Percentiles rank a stretch among this genome's conserved stretches.
Evolutionary conservation across 2,888 invertebrate genomes (phyloP).

Genomic region (Drosophila algonquin): DNA sequence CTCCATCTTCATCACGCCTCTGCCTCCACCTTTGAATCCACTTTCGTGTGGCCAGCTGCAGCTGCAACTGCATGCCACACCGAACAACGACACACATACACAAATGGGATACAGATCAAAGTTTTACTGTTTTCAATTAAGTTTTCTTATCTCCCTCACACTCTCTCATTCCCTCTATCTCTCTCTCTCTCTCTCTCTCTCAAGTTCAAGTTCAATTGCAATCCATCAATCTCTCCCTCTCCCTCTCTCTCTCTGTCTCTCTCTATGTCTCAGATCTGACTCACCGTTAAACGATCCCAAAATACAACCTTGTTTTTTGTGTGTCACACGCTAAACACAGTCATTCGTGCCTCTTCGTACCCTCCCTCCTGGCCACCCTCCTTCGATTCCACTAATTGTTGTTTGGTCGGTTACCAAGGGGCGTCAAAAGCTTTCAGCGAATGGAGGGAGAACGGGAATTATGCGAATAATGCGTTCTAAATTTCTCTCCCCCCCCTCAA

Average conservation of each 20-base stretch:
- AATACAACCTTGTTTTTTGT: slow-evolving; percentile 1
- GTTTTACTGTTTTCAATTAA: slow-evolving; percentile 34
- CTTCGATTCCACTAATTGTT: slow-evolving; percentile 18
- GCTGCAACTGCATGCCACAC: background rate
- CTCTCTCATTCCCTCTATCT: background rate
- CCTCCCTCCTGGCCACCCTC: background rate
- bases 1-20: slow-evolving; percentile 11
- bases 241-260: background rate
- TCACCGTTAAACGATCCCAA: slow-evolving; percentile 7
- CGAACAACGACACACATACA: slow-evolving; percentile 32
- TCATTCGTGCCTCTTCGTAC: background rate
- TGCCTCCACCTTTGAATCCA: slow-evolving; percentile 17
- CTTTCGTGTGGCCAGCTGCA: background rate
- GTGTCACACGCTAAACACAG: slow-evolving; percentile 19
- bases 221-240: background rate
- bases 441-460: slow-evolving; percentile 18
- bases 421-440: slow-evolving; percentile 35
- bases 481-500: background rate
- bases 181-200: background rate
- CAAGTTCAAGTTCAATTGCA: slow-evolving; percentile 54
- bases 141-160: background rate
- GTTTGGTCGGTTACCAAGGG: slow-evolving; percentile 37
- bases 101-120: slow-evolving; percentile 9
- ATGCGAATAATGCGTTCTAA: slow-evolving; percentile 19
- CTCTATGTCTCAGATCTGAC: slow-evolving; percentile 1